Base-by-base conservation (phyloP, 2,113 vertebrate genomes). In the Rutilus rutilus region DNA sequence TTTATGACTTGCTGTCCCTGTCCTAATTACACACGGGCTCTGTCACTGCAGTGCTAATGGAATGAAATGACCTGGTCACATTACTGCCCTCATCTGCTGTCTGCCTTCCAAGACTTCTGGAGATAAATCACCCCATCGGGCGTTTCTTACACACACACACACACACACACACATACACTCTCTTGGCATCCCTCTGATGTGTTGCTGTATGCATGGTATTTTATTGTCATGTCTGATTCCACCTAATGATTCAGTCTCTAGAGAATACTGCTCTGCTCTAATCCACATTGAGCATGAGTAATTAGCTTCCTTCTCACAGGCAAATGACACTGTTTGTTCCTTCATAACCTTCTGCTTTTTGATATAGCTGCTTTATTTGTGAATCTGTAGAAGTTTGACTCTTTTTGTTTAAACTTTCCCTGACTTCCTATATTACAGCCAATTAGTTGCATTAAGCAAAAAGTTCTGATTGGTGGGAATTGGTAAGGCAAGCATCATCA, bases 31-130 rank as follows among this genome's bases (percentile, higher is more conserved):
- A 64, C 84, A 60, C 45, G 25, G 42, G n/a, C 65, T 73, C 82
- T 50, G 54, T 52, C 84, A 88, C 83, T 74, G 60, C 67, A 30
- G 81, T 78, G 87, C 78, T 84, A 86, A 90, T 87, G 86, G 86
- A 86, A 87, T 65, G 73, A 87, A 67, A 67, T 87, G 85, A 87
- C 87, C 80, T 59, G 80, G 74, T 85, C 75, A 78, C 57, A 80
- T 86, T 75, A 54, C 77, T 60, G 83, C 30, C 69, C 84, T 86
- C 81, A 86, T 71, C 59, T 75, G 42, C 88, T 85, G 85, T 85
- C 77, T 87, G 54, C 57, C 65, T 71, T 83, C 82, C 77, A 21
- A 80, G 36, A 62, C 52, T 62, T 33, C 64, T 79, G 54, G 79
- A 85, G 78, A 87, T 82, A 42, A 85, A 89, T 88, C 39, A 85